These are phyloP conservation scores for Grammomys surdaster DNA, from an alignment of 2,113 vertebrate species.

Conservation along the genomic window DNA sequence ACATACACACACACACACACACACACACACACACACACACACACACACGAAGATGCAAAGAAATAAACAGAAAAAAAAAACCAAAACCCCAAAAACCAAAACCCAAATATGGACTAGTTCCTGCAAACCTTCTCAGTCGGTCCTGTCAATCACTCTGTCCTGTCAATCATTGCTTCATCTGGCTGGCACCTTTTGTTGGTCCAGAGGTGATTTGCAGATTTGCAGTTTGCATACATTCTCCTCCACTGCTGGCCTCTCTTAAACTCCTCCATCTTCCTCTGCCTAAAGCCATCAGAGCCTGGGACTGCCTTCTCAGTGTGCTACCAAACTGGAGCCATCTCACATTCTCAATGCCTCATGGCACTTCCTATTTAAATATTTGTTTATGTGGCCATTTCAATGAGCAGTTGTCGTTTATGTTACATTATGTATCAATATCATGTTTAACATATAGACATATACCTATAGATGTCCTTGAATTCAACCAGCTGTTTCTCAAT, in stretches of 20 bases:
- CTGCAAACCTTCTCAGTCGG: neutral
- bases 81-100: no score
- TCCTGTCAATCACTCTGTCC: neutral
- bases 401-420: neutral
- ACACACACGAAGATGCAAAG: neutral
- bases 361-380: constrained; percentile 3
- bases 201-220: neutral
- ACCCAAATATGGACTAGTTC: neutral
- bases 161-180: no score
- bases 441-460: neutral
- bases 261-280: rapidly evolving
- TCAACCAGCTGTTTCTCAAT: neutral
- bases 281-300: rapidly evolving
- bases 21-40: no score
- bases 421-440: neutral
- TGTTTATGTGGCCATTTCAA: neutral
- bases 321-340: neutral
- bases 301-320: neutral
- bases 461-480: neutral
- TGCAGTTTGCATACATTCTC: rapidly evolving
- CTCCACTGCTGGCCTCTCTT: rapidly evolving
- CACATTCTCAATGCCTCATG: neutral
- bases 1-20: no score
- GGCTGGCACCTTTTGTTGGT: no score
- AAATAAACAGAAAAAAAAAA: neutral